phyloP scores from a whole-genome alignment of 2,113 vertebrate species.

The Hepsetus odoe region DNA sequence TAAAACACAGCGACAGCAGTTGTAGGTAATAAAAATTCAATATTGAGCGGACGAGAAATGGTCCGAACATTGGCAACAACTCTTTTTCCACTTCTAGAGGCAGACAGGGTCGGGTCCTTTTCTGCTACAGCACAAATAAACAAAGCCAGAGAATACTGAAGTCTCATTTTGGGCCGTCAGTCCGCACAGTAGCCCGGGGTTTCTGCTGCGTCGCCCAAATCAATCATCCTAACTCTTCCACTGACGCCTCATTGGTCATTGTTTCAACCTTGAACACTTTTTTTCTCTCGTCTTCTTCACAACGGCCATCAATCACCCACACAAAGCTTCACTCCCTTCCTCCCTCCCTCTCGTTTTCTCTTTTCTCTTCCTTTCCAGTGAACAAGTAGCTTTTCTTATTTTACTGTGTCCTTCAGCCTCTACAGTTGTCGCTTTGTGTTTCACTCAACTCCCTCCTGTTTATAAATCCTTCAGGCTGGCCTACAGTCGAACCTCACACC shows the following conservation, averaged over 20 bases:
- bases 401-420: not conserved
- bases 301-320: constrained; percentile 60
- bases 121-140: constrained; percentile 26
- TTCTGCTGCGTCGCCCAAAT: constrained; percentile 63
- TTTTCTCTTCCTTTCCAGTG: not conserved
- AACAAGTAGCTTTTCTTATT: constrained; percentile 13
- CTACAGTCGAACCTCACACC: constrained; percentile 15
- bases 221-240: constrained; percentile 59
- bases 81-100: not conserved
- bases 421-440: constrained; percentile 6
- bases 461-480: constrained; percentile 3
- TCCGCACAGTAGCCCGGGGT: constrained; percentile 46
- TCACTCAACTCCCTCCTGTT: not conserved
- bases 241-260: constrained; percentile 61
- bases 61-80: not conserved
- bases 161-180: constrained; percentile 40
- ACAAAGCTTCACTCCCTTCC: constrained; percentile 3
- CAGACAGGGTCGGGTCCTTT: constrained; percentile 17
- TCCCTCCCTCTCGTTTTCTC: not conserved
- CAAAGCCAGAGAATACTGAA: constrained; percentile 27
- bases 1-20: constrained; percentile 1
- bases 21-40: not conserved
- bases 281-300: constrained; percentile 43
- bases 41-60: not conserved
- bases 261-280: constrained; percentile 65